phyloP scores from a whole-genome alignment of 2,888 invertebrate genomes.

The Polydrusus pterygomalis region DNA sequence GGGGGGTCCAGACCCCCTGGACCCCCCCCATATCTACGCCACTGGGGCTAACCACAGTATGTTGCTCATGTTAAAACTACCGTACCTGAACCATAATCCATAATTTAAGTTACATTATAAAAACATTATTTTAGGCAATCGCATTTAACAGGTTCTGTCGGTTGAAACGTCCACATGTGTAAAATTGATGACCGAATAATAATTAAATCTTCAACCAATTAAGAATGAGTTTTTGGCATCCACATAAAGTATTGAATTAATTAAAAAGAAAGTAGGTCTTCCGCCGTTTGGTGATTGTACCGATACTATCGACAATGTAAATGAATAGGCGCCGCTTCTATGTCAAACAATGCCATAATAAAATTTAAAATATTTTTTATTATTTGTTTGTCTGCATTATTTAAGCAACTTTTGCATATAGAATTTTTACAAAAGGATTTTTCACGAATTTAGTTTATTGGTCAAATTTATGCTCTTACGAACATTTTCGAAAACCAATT shows the following conservation, averaged over 20 bases:
- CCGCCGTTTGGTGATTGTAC: not conserved
- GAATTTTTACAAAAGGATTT: no score
- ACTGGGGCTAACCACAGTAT: not conserved
- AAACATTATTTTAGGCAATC: constrained; percentile 9
- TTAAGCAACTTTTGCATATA: no score
- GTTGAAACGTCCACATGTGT: not conserved
- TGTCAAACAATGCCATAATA: not conserved
- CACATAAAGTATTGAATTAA: not conserved
- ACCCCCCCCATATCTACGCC: no score
- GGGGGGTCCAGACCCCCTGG: no score
- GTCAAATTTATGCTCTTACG: no score
- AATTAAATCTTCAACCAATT: not conserved
- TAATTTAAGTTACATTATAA: constrained; percentile 12
- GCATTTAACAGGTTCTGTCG: not conserved
- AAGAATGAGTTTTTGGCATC: not conserved
- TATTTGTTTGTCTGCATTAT: not conserved
- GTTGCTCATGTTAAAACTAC: not conserved
- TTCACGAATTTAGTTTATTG: no score
- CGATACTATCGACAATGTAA: not conserved
- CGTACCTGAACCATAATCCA: not conserved
- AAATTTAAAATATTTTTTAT: not conserved
- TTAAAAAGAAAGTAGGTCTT: constrained; percentile 8
- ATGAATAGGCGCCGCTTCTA: not conserved
- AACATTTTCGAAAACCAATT: no score
- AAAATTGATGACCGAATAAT: constrained; percentile 2